A percentile compares a stretch with the other conserved stretches of the same genome.
phyloP scores from a whole-genome alignment of 2,797 vertebrate species.

The Phylloscopus collybita region DNA sequence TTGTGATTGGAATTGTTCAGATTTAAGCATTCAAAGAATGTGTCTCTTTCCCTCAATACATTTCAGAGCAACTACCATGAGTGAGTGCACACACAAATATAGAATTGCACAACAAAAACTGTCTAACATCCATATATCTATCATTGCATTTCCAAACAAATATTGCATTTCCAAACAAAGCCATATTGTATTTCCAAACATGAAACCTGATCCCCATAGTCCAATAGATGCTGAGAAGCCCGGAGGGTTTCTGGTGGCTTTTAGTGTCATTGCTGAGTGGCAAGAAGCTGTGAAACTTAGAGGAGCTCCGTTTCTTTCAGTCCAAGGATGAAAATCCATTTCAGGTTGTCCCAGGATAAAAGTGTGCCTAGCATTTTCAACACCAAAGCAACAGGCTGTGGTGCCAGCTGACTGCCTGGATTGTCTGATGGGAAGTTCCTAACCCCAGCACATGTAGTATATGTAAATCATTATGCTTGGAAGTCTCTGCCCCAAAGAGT shows the following conservation, averaged over 20 bases:
- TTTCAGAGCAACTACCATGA: background rate
- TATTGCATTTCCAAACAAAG: background rate
- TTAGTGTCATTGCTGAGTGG: background rate
- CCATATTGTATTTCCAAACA: background rate
- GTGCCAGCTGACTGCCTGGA: background rate
- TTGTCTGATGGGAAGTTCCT: background rate
- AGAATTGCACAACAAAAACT: background rate
- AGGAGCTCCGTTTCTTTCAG: background rate
- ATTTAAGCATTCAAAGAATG: background rate
- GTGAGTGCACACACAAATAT: background rate
- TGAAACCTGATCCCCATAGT: background rate
- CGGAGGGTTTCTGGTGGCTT: background rate
- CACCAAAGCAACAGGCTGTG: accelerated
- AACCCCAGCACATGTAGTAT: background rate
- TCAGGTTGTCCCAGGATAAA: background rate
- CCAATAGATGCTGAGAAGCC: background rate
- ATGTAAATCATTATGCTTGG: background rate
- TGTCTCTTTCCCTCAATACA: background rate
- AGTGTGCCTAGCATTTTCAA: background rate
- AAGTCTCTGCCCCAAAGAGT: background rate
- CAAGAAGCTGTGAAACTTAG: background rate
- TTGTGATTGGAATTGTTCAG: background rate
- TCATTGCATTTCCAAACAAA: background rate
- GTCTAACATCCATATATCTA: background rate
- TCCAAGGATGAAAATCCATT: background rate